Evolutionary conservation across 2,113 vertebrate genomes (phyloP).

Genomic region (Micromys minutus): DNA sequence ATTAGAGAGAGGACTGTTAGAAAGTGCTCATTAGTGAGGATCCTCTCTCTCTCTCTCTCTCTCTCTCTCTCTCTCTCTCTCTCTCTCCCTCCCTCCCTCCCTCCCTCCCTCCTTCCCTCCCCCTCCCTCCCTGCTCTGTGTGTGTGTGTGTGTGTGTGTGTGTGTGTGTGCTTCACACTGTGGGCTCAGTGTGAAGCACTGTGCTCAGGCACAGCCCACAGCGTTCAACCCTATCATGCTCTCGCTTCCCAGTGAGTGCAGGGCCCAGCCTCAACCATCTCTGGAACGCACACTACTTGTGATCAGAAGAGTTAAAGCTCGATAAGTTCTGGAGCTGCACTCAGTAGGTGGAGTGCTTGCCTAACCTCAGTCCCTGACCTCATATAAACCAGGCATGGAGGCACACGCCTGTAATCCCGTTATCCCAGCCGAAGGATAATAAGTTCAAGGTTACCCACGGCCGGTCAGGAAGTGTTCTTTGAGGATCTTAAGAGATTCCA

Average conservation of each 20-base stretch:
- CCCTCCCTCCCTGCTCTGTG: too few species aligned
- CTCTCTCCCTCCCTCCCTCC: too few species aligned
- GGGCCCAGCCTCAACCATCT: too few species aligned
- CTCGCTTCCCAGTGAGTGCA: neutral
- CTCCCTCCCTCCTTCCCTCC: too few species aligned
- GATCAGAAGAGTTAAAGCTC: neutral
- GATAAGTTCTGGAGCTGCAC: neutral
- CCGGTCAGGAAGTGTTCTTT: neutral
- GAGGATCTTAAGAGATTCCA: neutral
- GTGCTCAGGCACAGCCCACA: neutral
- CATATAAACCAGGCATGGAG: neutral
- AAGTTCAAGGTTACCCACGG: neutral
- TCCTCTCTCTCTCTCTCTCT: too few species aligned
- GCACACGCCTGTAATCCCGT: neutral
- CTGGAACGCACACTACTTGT: neutral
- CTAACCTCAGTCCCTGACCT: neutral
- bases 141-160: too few species aligned
- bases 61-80: too few species aligned
- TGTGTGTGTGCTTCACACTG: neutral
- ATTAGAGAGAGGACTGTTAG: neutral
- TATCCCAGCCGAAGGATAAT: neutral
- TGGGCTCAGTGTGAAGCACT: neutral
- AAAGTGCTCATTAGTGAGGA: neutral
- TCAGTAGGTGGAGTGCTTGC: neutral
- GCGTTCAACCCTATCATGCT: neutral